Evolutionary conservation across 2,888 invertebrate species (phyloP), one percentile per base, ranked within the genome.

Genomic region (Hedya salicella): DNA sequence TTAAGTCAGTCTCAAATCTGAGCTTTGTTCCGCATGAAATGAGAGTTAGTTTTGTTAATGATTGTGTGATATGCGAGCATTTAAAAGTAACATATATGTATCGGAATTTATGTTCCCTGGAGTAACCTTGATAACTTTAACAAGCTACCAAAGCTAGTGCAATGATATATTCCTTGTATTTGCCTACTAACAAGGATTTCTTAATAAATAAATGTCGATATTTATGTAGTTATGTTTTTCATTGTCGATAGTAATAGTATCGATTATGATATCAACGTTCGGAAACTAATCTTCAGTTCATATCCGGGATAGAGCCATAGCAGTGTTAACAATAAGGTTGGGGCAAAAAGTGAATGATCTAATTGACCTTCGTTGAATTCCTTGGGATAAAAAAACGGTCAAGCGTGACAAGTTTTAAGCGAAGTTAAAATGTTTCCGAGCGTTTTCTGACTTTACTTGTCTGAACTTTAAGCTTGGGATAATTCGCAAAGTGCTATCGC

Each of bases 101-200:
- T 76, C 74, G 78, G 82, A 82, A 86, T 86, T 86, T 84, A 86
- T 75, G 69, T 64, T 79, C 80, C 72, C 81, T 69, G 57, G 81
- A 78, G 83, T 80, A 82, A 53, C 65, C 65, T 81, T 84, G 85
- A 85, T 83, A 83, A 79, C 77, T 79, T 78, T 81, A 83, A 84
- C 83, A 82, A 80, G 80, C 79, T 71, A 79, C 80, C 79, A 81
- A 80, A 82, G 44, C 54, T 57, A 40, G 48, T 52, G 48, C 62
- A 57, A 59, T 66, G 62, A 57, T 57, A 66, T 66, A 68, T 57
- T 59, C 50, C 57, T 56, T 57, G 57, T 52, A 59, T 65, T 65
- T 57, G 56, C 62, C 62, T 65, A 53, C 56, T 62, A 54, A 54
- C 50, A 65, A 57, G 56, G 68, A 19, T 32, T 68, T 57, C 32